phyloP scores from a whole-genome alignment of 2,797 vertebrate species.

The Danio aesculapii region DNA sequence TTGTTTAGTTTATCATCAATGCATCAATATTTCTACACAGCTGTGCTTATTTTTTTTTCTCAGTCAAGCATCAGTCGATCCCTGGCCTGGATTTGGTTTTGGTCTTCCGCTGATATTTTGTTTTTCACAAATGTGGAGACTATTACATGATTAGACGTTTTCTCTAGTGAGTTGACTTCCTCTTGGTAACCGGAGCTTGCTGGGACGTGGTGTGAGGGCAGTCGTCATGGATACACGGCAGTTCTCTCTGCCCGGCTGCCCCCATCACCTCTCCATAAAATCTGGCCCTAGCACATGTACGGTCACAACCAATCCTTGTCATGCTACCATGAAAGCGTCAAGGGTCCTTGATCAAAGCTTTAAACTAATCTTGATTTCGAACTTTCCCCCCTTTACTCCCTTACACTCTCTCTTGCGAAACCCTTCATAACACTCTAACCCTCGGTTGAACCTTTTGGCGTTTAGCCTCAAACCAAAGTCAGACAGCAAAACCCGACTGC shows the following conservation, averaged over 20 bases:
- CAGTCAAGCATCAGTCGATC: conserved; percentile 4
- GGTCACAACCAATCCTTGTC: conserved; percentile 86
- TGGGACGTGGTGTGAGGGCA: conserved; percentile 46
- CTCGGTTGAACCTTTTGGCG: conserved; percentile 81
- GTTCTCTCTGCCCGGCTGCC: conserved; percentile 42
- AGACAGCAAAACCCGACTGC: conserved; percentile 36
- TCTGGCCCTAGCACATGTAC: conserved; percentile 74
- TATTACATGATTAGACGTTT: conserved; percentile 60
- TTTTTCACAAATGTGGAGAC: conserved; percentile 60
- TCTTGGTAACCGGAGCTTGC: conserved; percentile 53
- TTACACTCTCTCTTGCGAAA: conserved; percentile 70
- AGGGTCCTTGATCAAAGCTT: conserved; percentile 85
- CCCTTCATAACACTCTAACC: conserved; percentile 78
- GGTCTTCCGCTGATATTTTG: conserved; percentile 25
- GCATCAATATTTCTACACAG: not conserved
- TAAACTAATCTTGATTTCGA: conserved; percentile 74
- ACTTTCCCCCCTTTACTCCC: conserved; percentile 55
- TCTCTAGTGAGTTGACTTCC: conserved; percentile 55
- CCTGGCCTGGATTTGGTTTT: conserved; percentile 47
- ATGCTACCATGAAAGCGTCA: conserved; percentile 79
- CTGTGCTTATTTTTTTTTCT: conserved; percentile 5
- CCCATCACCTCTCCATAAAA: conserved; percentile 60
- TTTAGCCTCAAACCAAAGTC: conserved; percentile 31
- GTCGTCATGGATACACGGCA: conserved; percentile 60
- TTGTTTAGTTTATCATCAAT: not conserved